These are phyloP conservation scores for Ladona fulva DNA, from an alignment of 1,140 invertebrate genomes.

Conservation along the genomic window DNA sequence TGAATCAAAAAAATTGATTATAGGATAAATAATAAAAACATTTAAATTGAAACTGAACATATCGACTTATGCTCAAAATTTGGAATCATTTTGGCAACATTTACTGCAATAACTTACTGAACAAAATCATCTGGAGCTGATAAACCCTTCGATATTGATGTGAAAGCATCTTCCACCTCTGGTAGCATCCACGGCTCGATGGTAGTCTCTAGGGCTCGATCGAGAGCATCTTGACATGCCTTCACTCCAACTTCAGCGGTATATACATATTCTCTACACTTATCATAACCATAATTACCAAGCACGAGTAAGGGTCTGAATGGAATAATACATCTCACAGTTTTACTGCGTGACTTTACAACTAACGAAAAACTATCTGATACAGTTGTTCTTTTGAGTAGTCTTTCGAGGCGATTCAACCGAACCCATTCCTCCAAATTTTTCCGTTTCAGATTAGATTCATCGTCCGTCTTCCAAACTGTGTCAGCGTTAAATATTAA, in stretches of 20 bases:
- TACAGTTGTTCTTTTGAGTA: not conserved
- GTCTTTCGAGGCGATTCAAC: not conserved
- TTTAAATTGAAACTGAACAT: no score
- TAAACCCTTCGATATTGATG: not conserved
- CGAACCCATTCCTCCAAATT: not conserved
- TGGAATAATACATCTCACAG: not conserved
- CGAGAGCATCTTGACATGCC: no score
- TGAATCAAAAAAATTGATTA: no score
- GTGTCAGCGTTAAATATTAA: not conserved
- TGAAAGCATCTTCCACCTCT: not conserved
- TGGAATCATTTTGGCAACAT: no score
- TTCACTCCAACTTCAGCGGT: no score
- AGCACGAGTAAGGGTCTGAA: not conserved
- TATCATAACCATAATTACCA: not conserved
- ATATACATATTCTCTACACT: not conserved
- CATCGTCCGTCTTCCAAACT: not conserved
- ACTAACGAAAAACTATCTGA: not conserved
- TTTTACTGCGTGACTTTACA: not conserved
- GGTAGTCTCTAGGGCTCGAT: no score
- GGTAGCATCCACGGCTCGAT: not conserved
- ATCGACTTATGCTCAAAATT: no score
- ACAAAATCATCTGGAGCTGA: no score
- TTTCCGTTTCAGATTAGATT: not conserved
- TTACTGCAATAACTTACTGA: no score
- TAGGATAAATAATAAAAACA: no score